Evolutionary conservation across 1,140 invertebrate genomes (phyloP).

Genomic region (Anagrus nilaparvatae): DNA sequence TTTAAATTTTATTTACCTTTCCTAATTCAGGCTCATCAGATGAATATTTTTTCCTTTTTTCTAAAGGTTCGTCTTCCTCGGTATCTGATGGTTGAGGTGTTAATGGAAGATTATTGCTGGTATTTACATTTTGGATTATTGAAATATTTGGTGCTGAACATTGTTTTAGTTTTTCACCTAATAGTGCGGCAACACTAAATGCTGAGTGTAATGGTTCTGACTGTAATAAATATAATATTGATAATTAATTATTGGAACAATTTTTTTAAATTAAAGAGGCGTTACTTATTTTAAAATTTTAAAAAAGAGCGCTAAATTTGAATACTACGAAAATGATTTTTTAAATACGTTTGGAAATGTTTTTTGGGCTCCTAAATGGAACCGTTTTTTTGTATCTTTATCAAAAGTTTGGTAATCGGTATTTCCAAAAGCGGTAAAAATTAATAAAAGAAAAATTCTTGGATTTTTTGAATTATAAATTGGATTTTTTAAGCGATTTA

Average conservation of each 20-base stretch:
- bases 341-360: neutral
- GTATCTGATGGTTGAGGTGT: slow-evolving; percentile 45
- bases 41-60: slow-evolving; percentile 25
- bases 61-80: slow-evolving; percentile 40
- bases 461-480: too few relatives aligned
- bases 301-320: neutral
- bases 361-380: too few relatives aligned
- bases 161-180: slow-evolving; percentile 29
- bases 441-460: slow-evolving; percentile 16
- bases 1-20: slow-evolving; percentile 29
- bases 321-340: neutral
- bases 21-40: slow-evolving; percentile 31
- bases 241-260: neutral
- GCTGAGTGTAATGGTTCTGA: slow-evolving; percentile 32
- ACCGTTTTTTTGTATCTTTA: neutral
- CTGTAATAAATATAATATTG: slow-evolving; percentile 20
- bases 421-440: neutral
- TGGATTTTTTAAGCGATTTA: too few relatives aligned
- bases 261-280: neutral
- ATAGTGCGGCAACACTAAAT: slow-evolving; percentile 36
- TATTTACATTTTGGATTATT: neutral
- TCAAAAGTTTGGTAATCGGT: neutral
- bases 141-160: neutral
- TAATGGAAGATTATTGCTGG: slow-evolving; percentile 26
- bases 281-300: neutral